These are phyloP conservation scores for Drosophila suzukii DNA, from an alignment of 1,140 invertebrate genomes.

Conservation along the genomic window DNA sequence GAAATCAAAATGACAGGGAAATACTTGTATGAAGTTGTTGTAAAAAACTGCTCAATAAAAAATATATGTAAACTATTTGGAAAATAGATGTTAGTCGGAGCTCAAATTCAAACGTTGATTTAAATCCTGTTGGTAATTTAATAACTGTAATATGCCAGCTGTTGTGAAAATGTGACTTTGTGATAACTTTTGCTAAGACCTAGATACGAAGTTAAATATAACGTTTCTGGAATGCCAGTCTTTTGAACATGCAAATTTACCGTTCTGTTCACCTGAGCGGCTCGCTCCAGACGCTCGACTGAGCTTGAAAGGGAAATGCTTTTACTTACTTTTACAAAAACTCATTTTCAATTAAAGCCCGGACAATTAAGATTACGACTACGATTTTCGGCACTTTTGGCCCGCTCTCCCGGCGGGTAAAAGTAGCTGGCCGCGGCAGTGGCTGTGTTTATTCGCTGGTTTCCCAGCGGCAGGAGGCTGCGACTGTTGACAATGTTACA, in stretches of 20 bases:
- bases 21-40: too few relatives aligned
- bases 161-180: too few relatives aligned
- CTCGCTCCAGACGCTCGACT: not conserved
- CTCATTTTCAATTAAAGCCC: constrained; percentile 74
- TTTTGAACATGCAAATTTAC: not conserved
- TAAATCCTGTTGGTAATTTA: too few relatives aligned
- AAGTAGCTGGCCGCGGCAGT: constrained; percentile 45
- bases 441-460: constrained; percentile 12
- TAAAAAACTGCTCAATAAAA: too few relatives aligned
- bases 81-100: too few relatives aligned
- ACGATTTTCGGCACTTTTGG: constrained; percentile 53
- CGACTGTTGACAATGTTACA: constrained; percentile 82
- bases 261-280: constrained; percentile 10
- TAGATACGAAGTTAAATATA: not conserved
- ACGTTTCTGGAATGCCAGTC: not conserved
- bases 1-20: too few relatives aligned
- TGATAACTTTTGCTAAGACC: not conserved
- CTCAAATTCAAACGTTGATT: too few relatives aligned
- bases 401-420: constrained; percentile 52
- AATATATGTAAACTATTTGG: too few relatives aligned
- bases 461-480: constrained; percentile 47
- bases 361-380: constrained; percentile 72
- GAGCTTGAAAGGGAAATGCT: constrained; percentile 73
- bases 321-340: constrained; percentile 67
- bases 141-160: too few relatives aligned